Conservation (phyloP, 2,113 vertebrate genomes). For the Prolemur simus region DNA sequence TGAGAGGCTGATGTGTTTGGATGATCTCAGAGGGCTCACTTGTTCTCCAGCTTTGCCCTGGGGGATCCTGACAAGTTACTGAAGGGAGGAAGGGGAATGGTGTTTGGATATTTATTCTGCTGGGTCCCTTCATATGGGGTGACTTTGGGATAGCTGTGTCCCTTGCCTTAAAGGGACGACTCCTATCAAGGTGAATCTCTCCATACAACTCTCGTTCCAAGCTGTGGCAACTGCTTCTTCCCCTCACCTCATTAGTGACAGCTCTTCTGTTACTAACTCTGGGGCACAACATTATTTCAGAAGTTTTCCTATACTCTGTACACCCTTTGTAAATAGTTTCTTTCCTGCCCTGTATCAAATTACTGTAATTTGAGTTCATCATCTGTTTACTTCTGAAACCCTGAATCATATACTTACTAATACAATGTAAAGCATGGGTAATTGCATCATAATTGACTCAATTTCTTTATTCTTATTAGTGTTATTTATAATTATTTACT, state of each 20-base stretch:
- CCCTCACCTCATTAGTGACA: accelerated
- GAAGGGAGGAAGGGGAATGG: not conserved
- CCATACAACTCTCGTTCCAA: not conserved
- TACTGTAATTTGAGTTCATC: not conserved
- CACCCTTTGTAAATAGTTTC: not conserved
- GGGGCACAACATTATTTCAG: not conserved
- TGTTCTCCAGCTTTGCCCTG: not conserved
- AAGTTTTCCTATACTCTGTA: not conserved
- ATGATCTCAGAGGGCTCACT: not conserved
- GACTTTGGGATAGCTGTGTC: not conserved
- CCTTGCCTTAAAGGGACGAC: not conserved
- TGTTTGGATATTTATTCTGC: not conserved
- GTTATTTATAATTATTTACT: not conserved
- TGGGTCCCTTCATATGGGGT: too few species aligned
- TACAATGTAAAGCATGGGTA: not conserved
- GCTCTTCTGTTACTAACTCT: not conserved
- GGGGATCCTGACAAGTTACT: too few species aligned
- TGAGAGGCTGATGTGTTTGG: not conserved
- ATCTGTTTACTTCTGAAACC: not conserved
- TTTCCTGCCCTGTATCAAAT: not conserved
- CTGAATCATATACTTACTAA: not conserved
- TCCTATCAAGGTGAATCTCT: not conserved
- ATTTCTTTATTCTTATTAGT: not conserved
- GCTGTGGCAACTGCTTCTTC: not conserved
- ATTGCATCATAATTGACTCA: not conserved